These are phyloP conservation scores for Oncorhynchus keta DNA, from an alignment of 2,113 vertebrate genomes.

Conservation along the genomic window DNA sequence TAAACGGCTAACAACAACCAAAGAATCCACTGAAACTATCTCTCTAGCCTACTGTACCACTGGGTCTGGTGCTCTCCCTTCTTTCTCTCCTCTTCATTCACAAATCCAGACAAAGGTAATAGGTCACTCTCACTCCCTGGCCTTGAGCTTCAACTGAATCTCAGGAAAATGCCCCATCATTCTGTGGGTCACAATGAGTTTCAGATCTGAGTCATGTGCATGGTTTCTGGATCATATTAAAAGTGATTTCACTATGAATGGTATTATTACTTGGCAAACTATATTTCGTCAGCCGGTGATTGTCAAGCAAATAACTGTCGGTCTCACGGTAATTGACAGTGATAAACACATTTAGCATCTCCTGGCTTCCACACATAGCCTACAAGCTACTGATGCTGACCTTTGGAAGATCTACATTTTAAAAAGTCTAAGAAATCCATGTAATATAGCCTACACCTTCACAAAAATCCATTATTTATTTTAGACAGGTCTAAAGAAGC, in stretches of 20 bases:
- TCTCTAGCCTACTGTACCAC: neutral
- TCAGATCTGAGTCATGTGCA: conserved; percentile 42
- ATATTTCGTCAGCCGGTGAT: neutral
- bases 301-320: no score
- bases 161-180: conserved; percentile 57
- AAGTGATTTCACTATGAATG: conserved; percentile 48
- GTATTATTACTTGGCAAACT: neutral
- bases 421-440: no score
- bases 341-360: no score
- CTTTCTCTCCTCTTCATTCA: conserved; percentile 61
- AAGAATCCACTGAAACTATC: neutral
- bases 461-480: no score
- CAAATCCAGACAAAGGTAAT: conserved; percentile 64
- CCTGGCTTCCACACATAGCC: no score
- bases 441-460: no score
- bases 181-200: conserved; percentile 47
- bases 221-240: conserved; percentile 22
- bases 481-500: no score
- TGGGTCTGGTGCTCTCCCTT: neutral
- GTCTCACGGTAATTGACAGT: no score
- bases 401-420: no score
- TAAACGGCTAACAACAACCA: no score
- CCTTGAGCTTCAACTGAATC: conserved; percentile 58
- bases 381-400: no score
- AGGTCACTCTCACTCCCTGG: conserved; percentile 39